These are phyloP conservation scores for Zoanthus solanderi DNA, from an alignment of 92 coral and sea anemone genomes.

Conservation along the genomic window DNA sequence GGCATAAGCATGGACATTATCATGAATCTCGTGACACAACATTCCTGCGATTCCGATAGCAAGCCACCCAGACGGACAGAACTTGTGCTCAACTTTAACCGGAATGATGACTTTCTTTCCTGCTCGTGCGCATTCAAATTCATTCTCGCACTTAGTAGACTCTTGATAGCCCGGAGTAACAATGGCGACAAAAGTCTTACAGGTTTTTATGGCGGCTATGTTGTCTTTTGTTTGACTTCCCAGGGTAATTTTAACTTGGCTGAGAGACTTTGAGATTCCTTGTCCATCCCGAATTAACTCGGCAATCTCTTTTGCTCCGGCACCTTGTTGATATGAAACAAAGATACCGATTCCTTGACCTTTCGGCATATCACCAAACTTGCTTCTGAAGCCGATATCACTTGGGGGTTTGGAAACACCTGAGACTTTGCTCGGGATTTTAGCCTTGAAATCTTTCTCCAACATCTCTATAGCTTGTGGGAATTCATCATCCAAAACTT, in stretches of 20 bases:
- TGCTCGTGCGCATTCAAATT: slow-evolving; percentile 75
- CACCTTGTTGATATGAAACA: slow-evolving; percentile 31
- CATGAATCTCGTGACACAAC: slow-evolving; percentile 34
- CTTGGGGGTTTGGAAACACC: slow-evolving; percentile 22
- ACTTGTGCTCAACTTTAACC: slow-evolving; percentile 37
- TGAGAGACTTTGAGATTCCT: slow-evolving; percentile 31
- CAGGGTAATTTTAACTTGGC: slow-evolving; percentile 21
- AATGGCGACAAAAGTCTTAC: slow-evolving; percentile 61
- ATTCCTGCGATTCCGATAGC: slow-evolving; percentile 36
- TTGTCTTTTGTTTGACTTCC: slow-evolving; percentile 29
- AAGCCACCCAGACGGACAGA: slow-evolving; percentile 31
- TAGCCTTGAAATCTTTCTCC: slow-evolving; percentile 19
- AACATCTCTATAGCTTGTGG: slow-evolving; percentile 22
- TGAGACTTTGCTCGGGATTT: not conserved
- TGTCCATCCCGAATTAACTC: slow-evolving; percentile 19
- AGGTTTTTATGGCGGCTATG: slow-evolving; percentile 15
- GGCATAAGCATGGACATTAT: slow-evolving; percentile 30
- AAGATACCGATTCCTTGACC: slow-evolving; percentile 5
- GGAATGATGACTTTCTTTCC: slow-evolving; percentile 59
- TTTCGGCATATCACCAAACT: slow-evolving; percentile 21
- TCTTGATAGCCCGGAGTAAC: slow-evolving; percentile 66
- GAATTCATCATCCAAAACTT: slow-evolving; percentile 9
- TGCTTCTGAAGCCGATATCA: slow-evolving; percentile 19
- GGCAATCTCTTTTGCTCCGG: slow-evolving; percentile 33
- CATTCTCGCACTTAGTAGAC: slow-evolving; percentile 64